phyloP scores from a whole-genome alignment of 2,888 invertebrate genomes.

The Anthoptus insignis region DNA sequence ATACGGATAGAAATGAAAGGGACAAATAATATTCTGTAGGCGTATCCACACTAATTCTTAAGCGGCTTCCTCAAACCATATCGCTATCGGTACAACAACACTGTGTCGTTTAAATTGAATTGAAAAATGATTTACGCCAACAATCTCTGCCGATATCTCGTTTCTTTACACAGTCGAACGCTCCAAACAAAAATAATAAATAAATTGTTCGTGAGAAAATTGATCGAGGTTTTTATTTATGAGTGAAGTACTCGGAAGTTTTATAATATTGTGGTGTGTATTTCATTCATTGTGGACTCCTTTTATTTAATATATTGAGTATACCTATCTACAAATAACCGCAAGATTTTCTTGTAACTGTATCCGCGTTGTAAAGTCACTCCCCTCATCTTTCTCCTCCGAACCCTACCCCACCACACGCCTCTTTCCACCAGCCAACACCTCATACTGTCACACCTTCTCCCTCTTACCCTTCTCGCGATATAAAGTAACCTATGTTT shows the following conservation, averaged over 20 bases:
- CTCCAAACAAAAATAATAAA: constrained; percentile 73
- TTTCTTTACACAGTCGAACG: constrained; percentile 75
- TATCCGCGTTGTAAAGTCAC: no score
- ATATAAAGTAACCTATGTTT: no score
- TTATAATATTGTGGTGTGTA: neutral
- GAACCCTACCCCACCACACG: no score
- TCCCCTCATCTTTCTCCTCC: no score
- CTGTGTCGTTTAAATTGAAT: constrained; percentile 83
- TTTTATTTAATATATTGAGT: no score
- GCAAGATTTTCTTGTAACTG: no score
- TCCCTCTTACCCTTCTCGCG: no score
- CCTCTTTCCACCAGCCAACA: no score
- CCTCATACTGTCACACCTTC: no score
- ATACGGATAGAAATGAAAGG: constrained; percentile 5
- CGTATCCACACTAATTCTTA: constrained; percentile 36
- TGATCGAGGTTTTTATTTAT: constrained; percentile 63
- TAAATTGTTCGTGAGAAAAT: constrained; percentile 63
- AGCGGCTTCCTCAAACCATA: constrained; percentile 52
- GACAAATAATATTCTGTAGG: constrained; percentile 4
- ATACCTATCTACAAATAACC: no score
- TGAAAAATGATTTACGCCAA: constrained; percentile 83
- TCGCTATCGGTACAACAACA: constrained; percentile 72
- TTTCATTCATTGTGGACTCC: neutral
- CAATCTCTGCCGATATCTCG: constrained; percentile 74
- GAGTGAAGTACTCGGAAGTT: constrained; percentile 53